Base-by-base conservation (phyloP, 2,888 invertebrate genomes). In the Malacosoma neustria region DNA sequence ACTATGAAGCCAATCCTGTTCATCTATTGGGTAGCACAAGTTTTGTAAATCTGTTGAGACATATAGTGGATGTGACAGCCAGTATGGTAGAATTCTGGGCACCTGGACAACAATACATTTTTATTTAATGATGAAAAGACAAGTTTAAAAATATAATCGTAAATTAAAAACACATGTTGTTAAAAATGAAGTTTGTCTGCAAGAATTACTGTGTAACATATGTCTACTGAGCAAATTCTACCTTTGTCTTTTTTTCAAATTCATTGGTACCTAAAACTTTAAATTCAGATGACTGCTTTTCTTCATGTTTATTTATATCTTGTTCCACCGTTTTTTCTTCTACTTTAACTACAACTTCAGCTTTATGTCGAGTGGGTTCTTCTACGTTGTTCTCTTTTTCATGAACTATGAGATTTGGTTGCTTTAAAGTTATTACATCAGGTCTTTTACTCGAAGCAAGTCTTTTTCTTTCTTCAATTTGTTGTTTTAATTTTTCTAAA, bases 11-110 rank as follows among this genome's bases (percentile, higher is more conserved):
- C 88, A 89, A 36, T 79, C 61, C 35, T 91, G 74, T 29, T 89
- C 80, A 9, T 89, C 87, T 32, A 89, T 79, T 58, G 76, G 76
- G 42, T 74, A 76, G 36, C 82, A 72, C 30, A 88, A 68, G 40
- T 87, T 79, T 57, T 89, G 86, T 34, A 95, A 80, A 62, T 92
- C 90, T 11, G 90, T 90, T n/a, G 93, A 90, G 39, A 98, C 89
- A 34, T 92, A 73, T 31, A 89, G 89, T 3, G 98, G 95, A 62
- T 93, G 88, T 1, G 93, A 89, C 29, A 98, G 71, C 98, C 98
- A 98, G 46, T 92, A 87, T 1, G 98, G 97, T 33, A 98, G 75
- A 4, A 95, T 90, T 68, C 95, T 85, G 58, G 91, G 89, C 0
- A 94, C 91, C 91, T 91, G 51, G 57, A 86, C 45, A 44, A 3